Conservation (phyloP, 2,113 vertebrate genomes). For the Orycteropus afer region DNA sequence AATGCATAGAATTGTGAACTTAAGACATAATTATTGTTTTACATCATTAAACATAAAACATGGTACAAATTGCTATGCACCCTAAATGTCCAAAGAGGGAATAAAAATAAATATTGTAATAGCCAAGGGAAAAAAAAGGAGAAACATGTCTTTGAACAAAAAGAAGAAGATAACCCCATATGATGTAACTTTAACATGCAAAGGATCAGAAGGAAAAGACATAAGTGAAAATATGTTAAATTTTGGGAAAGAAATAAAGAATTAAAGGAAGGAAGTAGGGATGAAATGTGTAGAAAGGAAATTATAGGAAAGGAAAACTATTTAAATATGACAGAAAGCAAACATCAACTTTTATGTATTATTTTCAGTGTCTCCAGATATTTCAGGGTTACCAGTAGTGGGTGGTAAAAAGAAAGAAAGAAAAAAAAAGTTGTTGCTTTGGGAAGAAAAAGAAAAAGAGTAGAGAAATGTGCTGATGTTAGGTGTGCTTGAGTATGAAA, state of each 20-base stretch:
- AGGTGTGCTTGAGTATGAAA: conserved; percentile 46
- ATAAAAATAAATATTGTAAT: not conserved
- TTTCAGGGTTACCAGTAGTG: not conserved
- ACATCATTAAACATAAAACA: conserved; percentile 2
- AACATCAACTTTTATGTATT: not conserved
- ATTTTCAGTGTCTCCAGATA: not conserved
- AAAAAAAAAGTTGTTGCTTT: not conserved
- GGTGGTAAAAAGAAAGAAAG: not conserved
- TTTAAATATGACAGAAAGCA: not conserved
- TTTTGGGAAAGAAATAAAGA: not conserved
- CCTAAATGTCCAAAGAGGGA: not conserved
- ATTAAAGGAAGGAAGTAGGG: not conserved
- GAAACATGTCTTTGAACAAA: not conserved
- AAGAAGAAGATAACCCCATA: not conserved
- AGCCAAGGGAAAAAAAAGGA: not conserved
- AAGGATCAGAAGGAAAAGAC: not conserved
- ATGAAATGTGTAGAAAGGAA: not conserved
- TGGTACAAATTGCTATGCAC: not conserved
- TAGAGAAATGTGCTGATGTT: conserved; percentile 56
- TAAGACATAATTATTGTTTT: conserved; percentile 5
- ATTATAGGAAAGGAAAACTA: not conserved
- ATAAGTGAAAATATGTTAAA: not conserved
- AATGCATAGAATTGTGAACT: not conserved
- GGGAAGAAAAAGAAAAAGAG: not conserved
- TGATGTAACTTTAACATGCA: not conserved